Evolutionary conservation across 2,113 vertebrate genomes (phyloP).

Genomic region (Plecturocebus donacophilus): DNA sequence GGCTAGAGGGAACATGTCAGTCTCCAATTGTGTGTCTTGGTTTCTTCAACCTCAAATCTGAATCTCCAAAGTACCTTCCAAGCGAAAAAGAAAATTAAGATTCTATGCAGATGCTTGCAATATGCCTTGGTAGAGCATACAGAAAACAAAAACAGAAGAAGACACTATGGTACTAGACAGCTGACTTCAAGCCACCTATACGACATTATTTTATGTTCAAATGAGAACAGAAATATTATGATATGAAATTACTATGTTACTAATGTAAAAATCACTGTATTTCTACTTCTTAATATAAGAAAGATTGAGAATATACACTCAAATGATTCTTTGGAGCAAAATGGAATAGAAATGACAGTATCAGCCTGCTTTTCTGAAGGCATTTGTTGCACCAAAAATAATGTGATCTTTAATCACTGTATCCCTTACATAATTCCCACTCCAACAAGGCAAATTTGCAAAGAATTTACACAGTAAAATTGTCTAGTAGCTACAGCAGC

Average conservation of each 20-base stretch:
- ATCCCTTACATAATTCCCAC: background rate
- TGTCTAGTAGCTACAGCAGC: background rate
- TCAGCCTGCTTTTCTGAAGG: background rate
- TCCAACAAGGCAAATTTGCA: background rate
- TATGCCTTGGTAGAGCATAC: background rate
- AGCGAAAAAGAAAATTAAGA: background rate
- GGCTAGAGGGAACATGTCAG: background rate
- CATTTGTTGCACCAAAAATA: background rate
- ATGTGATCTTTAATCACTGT: background rate
- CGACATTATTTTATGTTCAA: background rate
- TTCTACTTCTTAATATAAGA: slow-evolving; percentile 32
- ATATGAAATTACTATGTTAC: background rate
- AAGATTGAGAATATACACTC: background rate
- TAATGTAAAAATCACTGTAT: background rate
- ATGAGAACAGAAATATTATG: background rate
- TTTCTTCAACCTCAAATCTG: background rate
- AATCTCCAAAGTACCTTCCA: background rate
- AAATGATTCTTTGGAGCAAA: background rate
- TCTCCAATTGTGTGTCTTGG: background rate
- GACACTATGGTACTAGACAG: background rate
- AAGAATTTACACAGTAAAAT: background rate
- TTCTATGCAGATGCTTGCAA: background rate
- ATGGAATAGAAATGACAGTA: background rate
- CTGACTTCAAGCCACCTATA: background rate
- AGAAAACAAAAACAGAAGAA: background rate